Conservation (phyloP, 2,113 vertebrate genomes). For the Mustela lutreola region DNA sequence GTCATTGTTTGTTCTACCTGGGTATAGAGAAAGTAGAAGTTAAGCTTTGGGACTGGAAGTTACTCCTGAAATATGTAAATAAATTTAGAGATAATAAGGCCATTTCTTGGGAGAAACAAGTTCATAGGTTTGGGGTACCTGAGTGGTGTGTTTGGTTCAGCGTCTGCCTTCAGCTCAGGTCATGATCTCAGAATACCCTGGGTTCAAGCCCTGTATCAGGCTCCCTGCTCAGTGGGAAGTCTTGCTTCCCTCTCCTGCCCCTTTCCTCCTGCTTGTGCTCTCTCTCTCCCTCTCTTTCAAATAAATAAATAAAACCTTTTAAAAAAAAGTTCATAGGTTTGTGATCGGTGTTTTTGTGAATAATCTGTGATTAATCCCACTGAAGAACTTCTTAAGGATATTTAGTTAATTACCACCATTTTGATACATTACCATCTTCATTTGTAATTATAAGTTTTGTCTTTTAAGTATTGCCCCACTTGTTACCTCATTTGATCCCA, state of each 20-base stretch:
- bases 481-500: not conserved
- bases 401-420: not conserved
- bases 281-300: not conserved
- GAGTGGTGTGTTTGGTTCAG: not conserved
- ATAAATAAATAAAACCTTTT: not conserved
- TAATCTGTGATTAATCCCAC: not conserved
- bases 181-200: too few species aligned
- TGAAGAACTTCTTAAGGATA: not conserved
- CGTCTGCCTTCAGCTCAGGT: not conserved
- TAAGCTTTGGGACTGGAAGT: constrained; percentile 12
- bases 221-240: not conserved
- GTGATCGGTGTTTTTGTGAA: not conserved
- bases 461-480: not conserved
- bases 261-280: not conserved
- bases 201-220: not conserved
- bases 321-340: not conserved
- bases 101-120: not conserved
- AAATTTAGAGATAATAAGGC: not conserved
- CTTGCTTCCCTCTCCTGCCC: not conserved
- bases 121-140: not conserved
- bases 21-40: not conserved
- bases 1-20: not conserved
- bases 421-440: not conserved
- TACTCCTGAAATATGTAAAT: not conserved
- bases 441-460: not conserved